Evolutionary conservation across 1,140 invertebrate genomes (phyloP), one percentile per base, ranked within the genome.

Genomic region (Maniola jurtina): DNA sequence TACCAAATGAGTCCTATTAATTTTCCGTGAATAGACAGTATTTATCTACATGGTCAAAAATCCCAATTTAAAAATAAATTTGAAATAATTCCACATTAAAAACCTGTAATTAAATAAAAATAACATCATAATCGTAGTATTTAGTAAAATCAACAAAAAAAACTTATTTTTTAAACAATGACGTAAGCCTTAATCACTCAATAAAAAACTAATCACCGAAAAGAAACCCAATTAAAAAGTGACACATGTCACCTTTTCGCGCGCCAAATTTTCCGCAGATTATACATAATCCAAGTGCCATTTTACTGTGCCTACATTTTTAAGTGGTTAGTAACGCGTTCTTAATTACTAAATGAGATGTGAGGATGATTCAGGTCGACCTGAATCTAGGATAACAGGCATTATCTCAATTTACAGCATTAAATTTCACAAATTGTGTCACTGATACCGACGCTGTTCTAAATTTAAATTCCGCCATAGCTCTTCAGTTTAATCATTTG

Each of bases 321-420:
- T 47, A 57, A 61, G 64, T 71, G 66, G 55, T 58, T 50, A 61
- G 52, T 63, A 68, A 73, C 64, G 68, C 68, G 72, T 69, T 68
- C 66, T 59, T 80, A 81, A 83, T 81, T 80, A 72, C 56, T 45
- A 45, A 45, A 45, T n/a, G 42, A 66, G 42, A 63, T 61, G 71
- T 73, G 75, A 76, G 70, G 70, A 67, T 84, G 83, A 88, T 68
- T 84, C 80, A 84, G 54, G 58, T 48, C 71, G 81, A 72, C 76
- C 78, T 74, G 73, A 50, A 79, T 80, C 65, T 70, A 66, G 54
- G 66, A 68, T 75, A 73, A 65, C 68, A 61, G 68, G 59, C 74
- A 76, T 84, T 79, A 80, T 79, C 77, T 80, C 78, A 81, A 83
- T 81, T 82, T 79, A 72, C 68, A 38, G 69, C 55, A 66, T 80